Conservation (phyloP, 2,888 invertebrate species). For the Osmoderma eremita region DNA sequence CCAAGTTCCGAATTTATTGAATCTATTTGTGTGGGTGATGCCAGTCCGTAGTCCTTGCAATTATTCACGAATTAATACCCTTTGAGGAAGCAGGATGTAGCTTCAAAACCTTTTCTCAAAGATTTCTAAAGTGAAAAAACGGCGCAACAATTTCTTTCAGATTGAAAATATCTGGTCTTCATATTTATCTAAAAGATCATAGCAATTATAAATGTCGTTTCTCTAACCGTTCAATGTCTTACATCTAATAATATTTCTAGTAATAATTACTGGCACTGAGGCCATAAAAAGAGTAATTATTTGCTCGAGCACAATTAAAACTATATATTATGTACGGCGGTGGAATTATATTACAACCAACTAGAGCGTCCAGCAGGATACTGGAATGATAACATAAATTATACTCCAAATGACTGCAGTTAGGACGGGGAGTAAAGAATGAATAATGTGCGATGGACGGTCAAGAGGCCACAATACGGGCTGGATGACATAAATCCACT, state of each 20-base stretch:
- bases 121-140: neutral
- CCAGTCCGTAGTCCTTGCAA: no score
- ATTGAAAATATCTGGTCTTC: no score
- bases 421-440: conserved; percentile 47
- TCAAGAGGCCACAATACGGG: conserved; percentile 52
- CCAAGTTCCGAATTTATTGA: no score
- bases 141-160: neutral
- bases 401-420: conserved; percentile 38
- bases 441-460: conserved; percentile 53
- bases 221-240: neutral
- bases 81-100: no score
- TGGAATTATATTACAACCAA: conserved; percentile 26
- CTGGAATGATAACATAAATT: conserved; percentile 35
- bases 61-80: no score
- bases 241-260: neutral
- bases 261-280: conserved; percentile 6
- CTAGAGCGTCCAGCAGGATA: conserved; percentile 16
- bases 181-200: neutral
- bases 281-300: conserved; percentile 25
- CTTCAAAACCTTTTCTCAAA: no score
- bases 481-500: conserved; percentile 57
- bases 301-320: conserved; percentile 27
- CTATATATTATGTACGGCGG: conserved; percentile 31
- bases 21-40: no score
- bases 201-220: conserved; percentile 1